Evolutionary conservation across 2,888 invertebrate genomes (phyloP), one percentile per base, ranked within the genome.

Genomic region (Euplexia lucipara): DNA sequence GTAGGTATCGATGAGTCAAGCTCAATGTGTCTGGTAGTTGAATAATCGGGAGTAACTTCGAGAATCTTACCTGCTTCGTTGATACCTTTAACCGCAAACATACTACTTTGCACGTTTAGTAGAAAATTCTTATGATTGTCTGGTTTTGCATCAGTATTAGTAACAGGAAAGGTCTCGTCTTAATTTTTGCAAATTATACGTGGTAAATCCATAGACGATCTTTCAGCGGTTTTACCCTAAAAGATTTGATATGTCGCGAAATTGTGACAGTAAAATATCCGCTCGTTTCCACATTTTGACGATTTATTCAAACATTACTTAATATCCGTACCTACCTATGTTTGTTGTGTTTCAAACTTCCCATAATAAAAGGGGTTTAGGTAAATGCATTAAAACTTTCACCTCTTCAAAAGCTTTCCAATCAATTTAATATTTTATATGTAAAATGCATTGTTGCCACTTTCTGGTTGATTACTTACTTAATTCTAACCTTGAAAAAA

Each of bases 61-160:
- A n/a, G n/a, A 8, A n/a, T 34, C 3, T 22, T 52, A 68, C 20
- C 52, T 37, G 52, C 14, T 9, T 3, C 20, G 32, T 20, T 30
- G 37, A 18, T 10, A 12, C 18, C 30, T 48, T 3, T 48, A 9
- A 52, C 41, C 69, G 41, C 52, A 37, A 69, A 35, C 60, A 52
- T 52, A 41, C 10, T 52, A 41, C 10, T 14, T 35, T 18, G 12
- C 22, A 37, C 20, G 8, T 37, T 37, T 37, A 30, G 41, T 42
- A 47, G 26, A 20, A 41, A 14, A 41, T 60, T 51, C 9, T 35
- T 30, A 35, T 44, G 16, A 20, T 35, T 34, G 30, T 52, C 68
- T 35, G 9, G 12, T 39, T 39, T 12, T 41, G 44, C 49, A 58
- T 30, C 49, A 34, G 10, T 39, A 2, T 16, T 41, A 2, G 10